Evolutionary conservation across 2,113 vertebrate species (phyloP).

Genomic region (Trematocara macrostoma): DNA sequence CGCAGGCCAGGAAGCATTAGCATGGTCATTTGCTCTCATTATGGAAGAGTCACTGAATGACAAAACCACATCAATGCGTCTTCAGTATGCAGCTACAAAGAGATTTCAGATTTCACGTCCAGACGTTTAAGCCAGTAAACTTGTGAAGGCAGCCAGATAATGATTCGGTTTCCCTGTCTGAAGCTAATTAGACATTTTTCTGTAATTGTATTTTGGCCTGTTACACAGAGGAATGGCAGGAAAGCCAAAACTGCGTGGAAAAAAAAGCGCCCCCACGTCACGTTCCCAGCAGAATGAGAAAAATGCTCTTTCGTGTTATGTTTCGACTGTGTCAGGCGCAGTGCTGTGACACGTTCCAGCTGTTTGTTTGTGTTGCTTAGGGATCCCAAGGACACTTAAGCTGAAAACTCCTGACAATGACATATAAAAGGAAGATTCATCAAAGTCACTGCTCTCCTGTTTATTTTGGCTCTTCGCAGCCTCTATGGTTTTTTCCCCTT

Average conservation of each 20-base stretch:
- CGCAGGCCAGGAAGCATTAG: slow-evolving; percentile 32
- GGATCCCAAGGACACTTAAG: neutral
- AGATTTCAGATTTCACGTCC: neutral
- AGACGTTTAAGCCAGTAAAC: slow-evolving; percentile 6
- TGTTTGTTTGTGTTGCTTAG: slow-evolving; percentile 26
- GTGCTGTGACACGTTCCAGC: neutral
- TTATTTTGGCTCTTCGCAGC: neutral
- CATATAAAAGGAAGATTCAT: slow-evolving; percentile 26
- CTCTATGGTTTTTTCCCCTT: neutral
- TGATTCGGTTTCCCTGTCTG: neutral
- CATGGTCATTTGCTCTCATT: slow-evolving; percentile 35
- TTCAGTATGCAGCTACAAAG: neutral
- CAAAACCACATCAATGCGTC: slow-evolving; percentile 44
- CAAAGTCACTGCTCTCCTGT: slow-evolving; percentile 26
- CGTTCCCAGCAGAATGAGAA: slow-evolving; percentile 12
- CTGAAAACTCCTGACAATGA: slow-evolving; percentile 31
- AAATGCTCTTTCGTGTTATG: slow-evolving; percentile 13
- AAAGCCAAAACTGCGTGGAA: neutral
- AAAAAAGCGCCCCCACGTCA: neutral
- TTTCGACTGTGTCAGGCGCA: neutral
- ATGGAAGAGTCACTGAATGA: slow-evolving; percentile 31
- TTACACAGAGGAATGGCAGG: neutral
- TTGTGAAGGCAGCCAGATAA: neutral
- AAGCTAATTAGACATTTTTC: neutral
- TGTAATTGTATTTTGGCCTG: neutral